Base-by-base conservation (phyloP, 2,113 vertebrate species). In the Mellivora capensis region DNA sequence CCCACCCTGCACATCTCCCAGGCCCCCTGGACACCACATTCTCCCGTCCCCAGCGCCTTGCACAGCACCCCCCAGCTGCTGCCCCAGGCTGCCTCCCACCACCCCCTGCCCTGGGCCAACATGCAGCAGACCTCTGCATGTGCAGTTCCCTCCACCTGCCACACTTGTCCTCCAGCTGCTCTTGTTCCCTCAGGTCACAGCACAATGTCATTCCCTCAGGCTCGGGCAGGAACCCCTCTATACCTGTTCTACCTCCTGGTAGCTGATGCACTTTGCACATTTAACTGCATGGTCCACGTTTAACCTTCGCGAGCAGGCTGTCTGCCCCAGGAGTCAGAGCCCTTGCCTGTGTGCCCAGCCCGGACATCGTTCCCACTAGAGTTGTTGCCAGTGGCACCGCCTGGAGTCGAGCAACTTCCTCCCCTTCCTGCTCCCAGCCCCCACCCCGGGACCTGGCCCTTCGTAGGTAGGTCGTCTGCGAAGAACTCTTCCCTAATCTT, bases 161-260 rank as follows among this genome's bases (percentile, higher is more conserved):
- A 4, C 4, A 3, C 52, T 14, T 31, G 27, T 54, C 64, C 39
- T 27, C 39, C 0, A 1, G 25, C 44, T 17, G 0, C 23, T 2
- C 12, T 20, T 25, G 31, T 42, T 11, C 29, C 23, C 42, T 52
- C 34, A 0, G 52, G 2, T 15, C 87, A 47, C 61, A 42, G 52
- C 44, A 13, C 27, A 4, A 10, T 4, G 25, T 31, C 80, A 2
- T 49, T 47, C 54, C 54, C 39, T 42, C 37, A 2, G n/a, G 23
- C 47, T 49, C 1, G 2, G 39, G 17, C 2, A 12, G 7, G 47
- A 13, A 31, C 37, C 47, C 23, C 25, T 69, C 10, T 8, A 15
- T 7, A 4, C 42, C 23, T 4, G 2, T 4, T 14, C 12, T 5
- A 0, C 31, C 71, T 67, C 69, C 11, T 0, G 0, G 21, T 8